Base-by-base conservation (phyloP, 2,797 vertebrate species). In the Mus minutoides region DNA sequence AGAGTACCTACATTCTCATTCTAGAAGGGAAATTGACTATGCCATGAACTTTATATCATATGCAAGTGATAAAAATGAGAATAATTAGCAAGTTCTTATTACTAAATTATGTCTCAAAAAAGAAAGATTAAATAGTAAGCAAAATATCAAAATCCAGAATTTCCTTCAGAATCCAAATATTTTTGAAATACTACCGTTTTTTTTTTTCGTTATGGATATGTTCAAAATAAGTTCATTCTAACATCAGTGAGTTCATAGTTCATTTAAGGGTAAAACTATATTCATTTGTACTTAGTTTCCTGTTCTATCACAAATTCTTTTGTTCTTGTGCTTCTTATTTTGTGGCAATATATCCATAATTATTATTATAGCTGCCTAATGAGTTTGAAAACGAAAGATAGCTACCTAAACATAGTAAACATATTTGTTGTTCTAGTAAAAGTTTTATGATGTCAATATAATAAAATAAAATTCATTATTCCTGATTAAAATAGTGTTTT, bases 381-480 rank as follows among this genome's bases (percentile, higher is more conserved):
- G 37, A 7, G 78, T 78, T 83, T 77, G 46, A 49, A 88, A 54
- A 87, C 80, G 34, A 73, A 69, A 43, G 2, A 64, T 37, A 89
- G n/a, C 83, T 19, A 91, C 13, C 24, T 76, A 94, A 95, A 19
- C 40, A 82, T 17, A 93, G 10, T 73, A 88, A 95, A 80, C 43
- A 60, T 85, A 6, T 73, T 88, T 76, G n/a, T 86, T 95, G 14
- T 67, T 79, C 3, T 56, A 95, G 10, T 73, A 43, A 78, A 92
- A 92, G 6, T 90, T 88, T 94, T 92, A 85, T 86, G 37, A 94
- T 24, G 22, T 93, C 46, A 92, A 24, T 37, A 88, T 82, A 94
- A 93, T 92, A 60, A 94, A 49, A 73, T 80, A 88, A 94, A 94
- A 94, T 87, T 91, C 52, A 6, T 31, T 77, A 46, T 76, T 60